Percentiles rank a stretch among this genome's conserved stretches.
Evolutionary conservation across 2,888 invertebrate genomes (phyloP).

Genomic region (Agonum fuliginosum): DNA sequence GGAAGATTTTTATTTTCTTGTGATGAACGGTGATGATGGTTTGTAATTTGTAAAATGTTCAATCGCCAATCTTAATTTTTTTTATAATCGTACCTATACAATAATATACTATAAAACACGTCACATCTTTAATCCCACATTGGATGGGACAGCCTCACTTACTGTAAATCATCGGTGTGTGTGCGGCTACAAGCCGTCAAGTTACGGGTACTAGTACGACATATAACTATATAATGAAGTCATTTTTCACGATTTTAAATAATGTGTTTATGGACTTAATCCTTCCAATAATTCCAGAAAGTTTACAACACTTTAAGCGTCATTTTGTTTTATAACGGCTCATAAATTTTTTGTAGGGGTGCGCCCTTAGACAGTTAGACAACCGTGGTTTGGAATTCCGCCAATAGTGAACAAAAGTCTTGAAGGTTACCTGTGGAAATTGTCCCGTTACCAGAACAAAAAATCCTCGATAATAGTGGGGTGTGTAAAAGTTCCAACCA

Average conservation of each 20-base stretch:
- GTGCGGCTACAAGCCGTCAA: background rate
- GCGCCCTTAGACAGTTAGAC: slow-evolving; percentile 39
- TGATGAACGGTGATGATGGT: too few relatives aligned
- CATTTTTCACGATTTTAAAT: too few relatives aligned
- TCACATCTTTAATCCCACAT: too few relatives aligned
- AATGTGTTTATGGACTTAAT: slow-evolving; percentile 1
- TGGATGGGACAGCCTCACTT: too few relatives aligned
- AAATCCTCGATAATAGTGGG: slow-evolving; percentile 33
- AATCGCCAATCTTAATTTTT: too few relatives aligned
- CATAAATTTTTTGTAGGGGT: slow-evolving; percentile 45
- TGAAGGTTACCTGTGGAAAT: slow-evolving; percentile 28
- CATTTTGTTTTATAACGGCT: slow-evolving; percentile 55
- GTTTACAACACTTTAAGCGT: slow-evolving; percentile 20
- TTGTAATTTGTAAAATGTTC: too few relatives aligned
- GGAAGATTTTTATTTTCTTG: too few relatives aligned
- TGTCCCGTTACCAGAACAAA: slow-evolving; percentile 23
- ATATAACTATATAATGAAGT: background rate
- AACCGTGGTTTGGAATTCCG: slow-evolving; percentile 40
- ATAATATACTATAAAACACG: too few relatives aligned
- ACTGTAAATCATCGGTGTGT: too few relatives aligned
- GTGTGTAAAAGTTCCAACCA: slow-evolving; percentile 42
- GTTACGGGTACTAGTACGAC: too few relatives aligned
- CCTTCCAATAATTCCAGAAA: background rate
- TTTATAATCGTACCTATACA: too few relatives aligned
- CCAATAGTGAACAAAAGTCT: slow-evolving; percentile 49